A percentile compares a stretch with the other conserved stretches of the same genome.
Conservation (phyloP, 2,797 vertebrate genomes). For the Distichodus sexfasciatus region DNA sequence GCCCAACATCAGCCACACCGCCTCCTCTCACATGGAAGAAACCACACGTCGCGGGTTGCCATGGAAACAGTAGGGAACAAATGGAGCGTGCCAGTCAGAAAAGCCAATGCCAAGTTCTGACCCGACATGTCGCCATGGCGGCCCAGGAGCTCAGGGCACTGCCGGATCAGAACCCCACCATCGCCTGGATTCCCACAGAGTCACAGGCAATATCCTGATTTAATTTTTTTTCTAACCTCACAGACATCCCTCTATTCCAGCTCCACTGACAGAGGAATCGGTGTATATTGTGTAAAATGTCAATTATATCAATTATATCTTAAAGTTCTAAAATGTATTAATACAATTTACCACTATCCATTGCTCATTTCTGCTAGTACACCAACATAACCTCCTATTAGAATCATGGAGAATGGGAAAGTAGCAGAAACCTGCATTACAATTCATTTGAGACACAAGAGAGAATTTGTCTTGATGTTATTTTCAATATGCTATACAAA, state of each 20-base stretch:
- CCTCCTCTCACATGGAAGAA: constrained; percentile 1
- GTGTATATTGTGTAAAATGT: too few species aligned
- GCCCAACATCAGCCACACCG: background rate
- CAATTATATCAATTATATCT: too few species aligned
- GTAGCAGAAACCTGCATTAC: too few species aligned
- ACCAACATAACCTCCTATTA: too few species aligned
- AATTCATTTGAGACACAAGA: too few species aligned
- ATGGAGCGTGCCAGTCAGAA: constrained; percentile 40
- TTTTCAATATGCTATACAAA: too few species aligned
- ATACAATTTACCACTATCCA: too few species aligned
- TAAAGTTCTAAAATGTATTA: too few species aligned
- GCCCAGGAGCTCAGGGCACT: too few species aligned
- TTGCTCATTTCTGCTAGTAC: too few species aligned
- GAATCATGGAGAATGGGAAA: too few species aligned
- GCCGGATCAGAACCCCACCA: constrained; percentile 25
- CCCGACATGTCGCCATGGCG: constrained; percentile 13
- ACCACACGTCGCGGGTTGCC: constrained; percentile 43
- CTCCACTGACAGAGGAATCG: constrained; percentile 34
- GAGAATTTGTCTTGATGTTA: too few species aligned
- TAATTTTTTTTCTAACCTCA: constrained; percentile 8
- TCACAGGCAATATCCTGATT: constrained; percentile 43
- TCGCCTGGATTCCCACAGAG: background rate
- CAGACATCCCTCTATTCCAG: background rate
- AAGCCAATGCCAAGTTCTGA: constrained; percentile 33
- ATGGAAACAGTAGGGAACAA: constrained; percentile 52